Conservation (phyloP, 2,888 invertebrate genomes). For the Campoplex capitator region DNA sequence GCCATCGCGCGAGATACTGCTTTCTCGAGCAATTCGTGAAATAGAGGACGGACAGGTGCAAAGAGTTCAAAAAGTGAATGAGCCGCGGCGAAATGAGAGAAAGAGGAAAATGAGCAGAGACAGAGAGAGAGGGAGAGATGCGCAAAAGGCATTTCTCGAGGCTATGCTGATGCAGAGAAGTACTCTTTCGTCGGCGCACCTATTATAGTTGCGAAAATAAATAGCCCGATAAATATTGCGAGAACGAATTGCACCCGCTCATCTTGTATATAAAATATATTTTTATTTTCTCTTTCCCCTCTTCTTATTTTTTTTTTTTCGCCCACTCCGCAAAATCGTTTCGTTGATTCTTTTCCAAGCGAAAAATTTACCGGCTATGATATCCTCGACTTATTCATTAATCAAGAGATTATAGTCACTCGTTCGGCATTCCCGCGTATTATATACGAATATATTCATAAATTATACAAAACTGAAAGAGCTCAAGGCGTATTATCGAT, state of each 20-base stretch:
- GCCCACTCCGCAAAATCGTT: slow-evolving; percentile 24
- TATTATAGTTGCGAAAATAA: slow-evolving; percentile 66
- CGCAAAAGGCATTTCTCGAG: slow-evolving; percentile 53
- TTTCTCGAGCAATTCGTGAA: slow-evolving; percentile 58
- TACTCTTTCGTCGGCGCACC: slow-evolving; percentile 43
- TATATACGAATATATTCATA: slow-evolving; percentile 46
- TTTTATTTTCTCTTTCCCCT: slow-evolving; percentile 6
- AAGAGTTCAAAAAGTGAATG: slow-evolving; percentile 60
- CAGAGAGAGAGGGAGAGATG: slow-evolving; percentile 3
- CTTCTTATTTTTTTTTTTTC: background rate
- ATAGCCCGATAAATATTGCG: slow-evolving; percentile 65
- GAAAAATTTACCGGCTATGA: slow-evolving; percentile 18
- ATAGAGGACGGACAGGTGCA: slow-evolving; percentile 69
- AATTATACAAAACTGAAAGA: slow-evolving; percentile 43
- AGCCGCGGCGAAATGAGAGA: slow-evolving; percentile 52
- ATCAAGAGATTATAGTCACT: slow-evolving; percentile 63
- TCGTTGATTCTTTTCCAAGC: slow-evolving; percentile 37
- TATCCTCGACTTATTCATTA: slow-evolving; percentile 53
- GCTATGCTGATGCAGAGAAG: slow-evolving; percentile 23
- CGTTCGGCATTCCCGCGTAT: slow-evolving; percentile 29
- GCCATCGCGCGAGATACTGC: slow-evolving; percentile 32
- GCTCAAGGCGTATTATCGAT: slow-evolving; percentile 54
- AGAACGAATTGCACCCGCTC: slow-evolving; percentile 39
- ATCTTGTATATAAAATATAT: slow-evolving; percentile 18
- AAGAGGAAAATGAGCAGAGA: slow-evolving; percentile 25